phyloP scores from a whole-genome alignment of 92 coral and sea anemone genomes.

The Epizoanthus ramosus region DNA sequence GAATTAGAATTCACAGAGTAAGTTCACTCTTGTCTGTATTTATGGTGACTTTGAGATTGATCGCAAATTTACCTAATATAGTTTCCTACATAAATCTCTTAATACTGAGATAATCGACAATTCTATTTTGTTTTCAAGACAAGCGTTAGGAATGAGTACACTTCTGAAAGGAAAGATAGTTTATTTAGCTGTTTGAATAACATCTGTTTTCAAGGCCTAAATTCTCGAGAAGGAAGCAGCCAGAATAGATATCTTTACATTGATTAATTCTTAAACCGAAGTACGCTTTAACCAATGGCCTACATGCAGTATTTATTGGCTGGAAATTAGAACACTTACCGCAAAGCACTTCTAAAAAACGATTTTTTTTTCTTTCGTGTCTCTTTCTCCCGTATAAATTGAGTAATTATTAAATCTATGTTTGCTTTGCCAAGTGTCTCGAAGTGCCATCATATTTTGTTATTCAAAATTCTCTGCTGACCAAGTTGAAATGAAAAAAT shows the following conservation, averaged over 20 bases:
- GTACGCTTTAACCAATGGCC: neutral
- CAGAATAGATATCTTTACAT: neutral
- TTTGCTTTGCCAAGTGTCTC: too few relatives aligned
- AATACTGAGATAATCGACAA: neutral
- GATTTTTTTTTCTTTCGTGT: neutral
- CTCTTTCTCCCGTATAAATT: too few relatives aligned
- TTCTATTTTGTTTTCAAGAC: neutral
- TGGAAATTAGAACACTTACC: neutral
- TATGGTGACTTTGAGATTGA: too few relatives aligned
- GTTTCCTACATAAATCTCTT: neutral
- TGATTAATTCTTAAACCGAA: neutral
- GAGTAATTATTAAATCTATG: too few relatives aligned
- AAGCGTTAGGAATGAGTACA: too few relatives aligned
- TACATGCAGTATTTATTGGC: neutral
- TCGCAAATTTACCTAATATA: too few relatives aligned
- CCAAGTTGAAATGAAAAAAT: too few relatives aligned
- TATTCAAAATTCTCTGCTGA: too few relatives aligned
- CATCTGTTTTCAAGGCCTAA: slow-evolving; percentile 15
- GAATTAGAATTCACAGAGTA: neutral
- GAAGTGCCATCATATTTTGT: too few relatives aligned
- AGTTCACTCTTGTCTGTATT: neutral
- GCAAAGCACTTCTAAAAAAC: neutral
- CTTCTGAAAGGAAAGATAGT: neutral
- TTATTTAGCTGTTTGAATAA: slow-evolving; percentile 4
- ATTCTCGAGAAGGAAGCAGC: slow-evolving; percentile 33